Evolutionary conservation across 1,140 invertebrate species (phyloP), one percentile per base, ranked within the genome.

Genomic region (Ganaspis sp.): DNA sequence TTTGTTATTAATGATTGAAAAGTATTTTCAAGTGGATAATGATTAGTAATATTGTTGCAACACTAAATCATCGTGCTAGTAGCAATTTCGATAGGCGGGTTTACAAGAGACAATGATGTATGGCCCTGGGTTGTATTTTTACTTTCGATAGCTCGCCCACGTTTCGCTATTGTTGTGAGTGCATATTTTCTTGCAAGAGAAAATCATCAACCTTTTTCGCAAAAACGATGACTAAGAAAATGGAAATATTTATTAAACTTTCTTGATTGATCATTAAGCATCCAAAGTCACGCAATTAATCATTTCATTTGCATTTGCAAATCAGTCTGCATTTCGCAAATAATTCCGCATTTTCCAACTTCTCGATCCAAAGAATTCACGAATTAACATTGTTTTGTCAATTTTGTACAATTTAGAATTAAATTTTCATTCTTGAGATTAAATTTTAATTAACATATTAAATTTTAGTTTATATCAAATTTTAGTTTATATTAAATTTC

Each of bases 111-210:
- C 81, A 75, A 83, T 79, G 76, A 38, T 42, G 73, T 73, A 38
- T 58, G 72, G 58, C 77, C 75, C 69, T 81, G 81, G 53, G 74
- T n/a, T 12, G 40, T 12, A 75, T 83, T 83, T 83, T 84, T 83
- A 80, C 83, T 84, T 84, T 84, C 81, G 70, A 74, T 69, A 45
- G 21, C 23, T 76, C 75, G 76, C 82, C 80, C 83, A 81, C 80
- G 70, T 70, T 12, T 49, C 34, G 6, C 15, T n/a, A 49, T 45
- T 40, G 42, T 72, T 72, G 70, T 6, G 70, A 45, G 21, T 38
- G 26, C 53, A 74, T 40, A 72, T 34, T 72, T 49, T 58, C 53
- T 80, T 83, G 72, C 29, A 9, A 80, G 1, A 54, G 15, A 15
- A 21, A 79, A 37, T 64, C 54, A 64, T 64, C 26, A 64, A 15